Percentiles rank a stretch among this genome's conserved stretches.
Conservation (phyloP, 2,113 vertebrate species). For the Puffinus mauretanicus region DNA sequence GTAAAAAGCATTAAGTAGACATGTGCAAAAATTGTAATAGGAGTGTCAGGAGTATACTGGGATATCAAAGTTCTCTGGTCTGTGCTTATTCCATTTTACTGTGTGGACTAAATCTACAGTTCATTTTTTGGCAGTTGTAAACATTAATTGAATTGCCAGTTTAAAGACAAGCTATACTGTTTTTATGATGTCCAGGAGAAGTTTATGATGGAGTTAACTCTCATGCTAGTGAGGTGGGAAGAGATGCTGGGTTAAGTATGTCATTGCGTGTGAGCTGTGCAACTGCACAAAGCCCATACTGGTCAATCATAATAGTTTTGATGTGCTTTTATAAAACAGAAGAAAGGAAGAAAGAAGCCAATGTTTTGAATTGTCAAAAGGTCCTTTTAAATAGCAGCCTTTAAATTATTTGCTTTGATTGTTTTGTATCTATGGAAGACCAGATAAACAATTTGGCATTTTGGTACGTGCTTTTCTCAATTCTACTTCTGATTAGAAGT, state of each 20-base stretch:
- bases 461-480: not conserved
- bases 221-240: not conserved
- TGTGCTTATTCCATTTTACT: not conserved
- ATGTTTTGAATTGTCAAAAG: not conserved
- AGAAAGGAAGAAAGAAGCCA: not conserved
- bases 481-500: not conserved
- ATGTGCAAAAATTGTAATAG: not conserved
- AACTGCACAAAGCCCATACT: not conserved
- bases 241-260: not conserved
- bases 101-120: not conserved
- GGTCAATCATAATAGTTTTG: not conserved
- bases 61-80: not conserved
- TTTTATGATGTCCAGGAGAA: not conserved
- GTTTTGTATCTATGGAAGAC: not conserved
- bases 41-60: not conserved
- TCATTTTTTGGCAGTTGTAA: not conserved
- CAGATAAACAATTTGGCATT: not conserved
- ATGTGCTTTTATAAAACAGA: not conserved
- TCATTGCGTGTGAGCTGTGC: not conserved
- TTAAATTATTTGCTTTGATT: not conserved
- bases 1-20: not conserved
- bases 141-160: not conserved
- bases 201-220: not conserved
- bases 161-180: not conserved
- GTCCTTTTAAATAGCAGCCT: not conserved